These are phyloP conservation scores for Parnassius apollo DNA, from an alignment of 2,888 invertebrate genomes.

Conservation along the genomic window DNA sequence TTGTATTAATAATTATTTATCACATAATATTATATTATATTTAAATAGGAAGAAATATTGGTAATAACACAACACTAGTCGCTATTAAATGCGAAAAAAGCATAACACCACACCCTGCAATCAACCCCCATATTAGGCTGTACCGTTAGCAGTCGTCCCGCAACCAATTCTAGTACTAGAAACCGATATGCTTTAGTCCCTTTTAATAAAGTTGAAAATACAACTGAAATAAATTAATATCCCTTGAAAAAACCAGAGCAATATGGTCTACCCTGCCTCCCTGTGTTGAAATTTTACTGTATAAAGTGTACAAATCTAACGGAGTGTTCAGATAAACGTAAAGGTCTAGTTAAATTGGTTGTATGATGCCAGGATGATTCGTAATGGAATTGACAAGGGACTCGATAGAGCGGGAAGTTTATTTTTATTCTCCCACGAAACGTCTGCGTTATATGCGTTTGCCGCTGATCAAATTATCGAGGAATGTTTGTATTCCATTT, in stretches of 20 bases:
- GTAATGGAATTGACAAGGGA: conserved; percentile 6
- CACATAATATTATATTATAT: neutral
- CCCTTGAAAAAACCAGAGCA: neutral
- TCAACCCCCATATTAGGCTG: conserved; percentile 53
- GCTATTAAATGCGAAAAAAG: conserved; percentile 31
- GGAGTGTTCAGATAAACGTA: neutral
- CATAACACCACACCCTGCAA: conserved; percentile 41
- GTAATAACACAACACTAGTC: conserved; percentile 16
- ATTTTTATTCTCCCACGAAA: conserved; percentile 12
- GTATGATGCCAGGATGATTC: conserved; percentile 1
- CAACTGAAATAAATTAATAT: neutral
- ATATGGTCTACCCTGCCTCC: neutral
- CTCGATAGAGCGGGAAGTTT: conserved; percentile 4
- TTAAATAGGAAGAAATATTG: neutral
- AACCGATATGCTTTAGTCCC: conserved; percentile 19
- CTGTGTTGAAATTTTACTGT: neutral
- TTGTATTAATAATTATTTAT: no score
- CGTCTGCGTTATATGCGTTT: neutral
- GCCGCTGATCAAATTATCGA: neutral
- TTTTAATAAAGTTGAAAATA: conserved; percentile 13
- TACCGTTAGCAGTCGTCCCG: conserved; percentile 47
- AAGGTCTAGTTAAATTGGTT: conserved; percentile 6
- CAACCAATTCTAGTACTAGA: conserved; percentile 30
- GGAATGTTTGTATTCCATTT: neutral
- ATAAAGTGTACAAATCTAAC: neutral